phyloP scores from a whole-genome alignment of 2,888 invertebrate genomes.

The Eupeodes luniger region DNA sequence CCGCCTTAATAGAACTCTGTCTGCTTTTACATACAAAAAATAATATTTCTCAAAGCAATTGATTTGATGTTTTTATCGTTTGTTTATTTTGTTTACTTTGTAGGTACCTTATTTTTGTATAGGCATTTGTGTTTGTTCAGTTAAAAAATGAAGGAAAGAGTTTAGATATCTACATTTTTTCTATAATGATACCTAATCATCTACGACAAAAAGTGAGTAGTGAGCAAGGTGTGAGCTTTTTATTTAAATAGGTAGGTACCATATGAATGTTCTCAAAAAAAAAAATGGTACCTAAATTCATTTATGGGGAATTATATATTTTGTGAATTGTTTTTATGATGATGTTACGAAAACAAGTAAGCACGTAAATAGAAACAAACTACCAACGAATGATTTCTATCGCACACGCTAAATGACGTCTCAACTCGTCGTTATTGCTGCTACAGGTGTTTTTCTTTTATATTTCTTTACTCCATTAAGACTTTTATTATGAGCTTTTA shows the following conservation, averaged over 20 bases:
- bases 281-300: too few relatives aligned
- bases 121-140: background rate
- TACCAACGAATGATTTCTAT: background rate
- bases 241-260: background rate
- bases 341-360: background rate
- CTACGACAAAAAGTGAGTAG: background rate
- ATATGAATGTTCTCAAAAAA: too few relatives aligned
- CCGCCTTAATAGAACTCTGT: too few relatives aligned
- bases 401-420: background rate
- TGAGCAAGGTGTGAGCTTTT: background rate
- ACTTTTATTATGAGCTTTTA: background rate
- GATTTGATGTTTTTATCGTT: background rate
- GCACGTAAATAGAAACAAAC: background rate
- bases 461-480: background rate
- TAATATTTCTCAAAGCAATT: background rate
- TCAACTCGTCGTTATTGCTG: background rate
- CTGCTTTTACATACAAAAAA: background rate
- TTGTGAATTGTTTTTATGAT: background rate
- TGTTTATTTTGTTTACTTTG: background rate
- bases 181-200: background rate
- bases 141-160: background rate
- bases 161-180: background rate
- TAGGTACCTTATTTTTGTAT: too few relatives aligned
- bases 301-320: too few relatives aligned
- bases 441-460: constrained; percentile 28